phyloP scores from a whole-genome alignment of 2,888 invertebrate genomes.

The Exephanes ischioxanthus region DNA sequence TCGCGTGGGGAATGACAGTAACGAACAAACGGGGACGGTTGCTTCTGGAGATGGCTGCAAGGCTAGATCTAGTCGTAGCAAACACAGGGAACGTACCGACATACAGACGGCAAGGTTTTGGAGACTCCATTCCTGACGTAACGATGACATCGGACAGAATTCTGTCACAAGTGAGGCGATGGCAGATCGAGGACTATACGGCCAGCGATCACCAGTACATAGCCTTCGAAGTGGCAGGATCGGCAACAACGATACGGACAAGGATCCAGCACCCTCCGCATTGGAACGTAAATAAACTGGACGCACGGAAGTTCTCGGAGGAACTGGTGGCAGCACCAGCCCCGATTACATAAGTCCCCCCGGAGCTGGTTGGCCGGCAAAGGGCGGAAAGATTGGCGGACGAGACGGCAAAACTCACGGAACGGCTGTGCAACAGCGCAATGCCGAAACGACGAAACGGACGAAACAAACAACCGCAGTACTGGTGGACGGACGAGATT shows the following conservation, averaged over 20 bases:
- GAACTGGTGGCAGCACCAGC: conserved; percentile 54
- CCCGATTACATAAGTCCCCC: conserved; percentile 42
- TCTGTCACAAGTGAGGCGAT: conserved; percentile 35
- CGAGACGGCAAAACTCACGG: conserved; percentile 54
- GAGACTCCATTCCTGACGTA: conserved; percentile 45
- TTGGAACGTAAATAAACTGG: conserved; percentile 47
- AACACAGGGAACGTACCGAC: conserved; percentile 54
- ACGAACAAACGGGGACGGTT: too few species aligned
- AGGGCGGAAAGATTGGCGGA: conserved; percentile 55
- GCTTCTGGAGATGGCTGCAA: too few species aligned
- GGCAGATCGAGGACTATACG: conserved; percentile 62
- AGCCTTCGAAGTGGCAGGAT: conserved; percentile 28
- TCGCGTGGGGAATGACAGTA: too few species aligned
- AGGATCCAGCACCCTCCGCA: conserved; percentile 33
- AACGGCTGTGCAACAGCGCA: conserved; percentile 30
- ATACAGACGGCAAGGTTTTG: conserved; percentile 57
- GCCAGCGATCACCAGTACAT: conserved; percentile 70
- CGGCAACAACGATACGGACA: conserved; percentile 15
- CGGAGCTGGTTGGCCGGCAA: conserved; percentile 55
- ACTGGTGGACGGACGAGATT: conserved; percentile 73
- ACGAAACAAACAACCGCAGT: conserved; percentile 57
- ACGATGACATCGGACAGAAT: conserved; percentile 50
- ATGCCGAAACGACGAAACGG: conserved; percentile 12
- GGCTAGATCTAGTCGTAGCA: too few species aligned
- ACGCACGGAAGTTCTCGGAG: conserved; percentile 50